These are phyloP conservation scores for Patiria miniata DNA, from an alignment of 35 echinoderm and acorn worm genomes.

Conservation along the genomic window DNA sequence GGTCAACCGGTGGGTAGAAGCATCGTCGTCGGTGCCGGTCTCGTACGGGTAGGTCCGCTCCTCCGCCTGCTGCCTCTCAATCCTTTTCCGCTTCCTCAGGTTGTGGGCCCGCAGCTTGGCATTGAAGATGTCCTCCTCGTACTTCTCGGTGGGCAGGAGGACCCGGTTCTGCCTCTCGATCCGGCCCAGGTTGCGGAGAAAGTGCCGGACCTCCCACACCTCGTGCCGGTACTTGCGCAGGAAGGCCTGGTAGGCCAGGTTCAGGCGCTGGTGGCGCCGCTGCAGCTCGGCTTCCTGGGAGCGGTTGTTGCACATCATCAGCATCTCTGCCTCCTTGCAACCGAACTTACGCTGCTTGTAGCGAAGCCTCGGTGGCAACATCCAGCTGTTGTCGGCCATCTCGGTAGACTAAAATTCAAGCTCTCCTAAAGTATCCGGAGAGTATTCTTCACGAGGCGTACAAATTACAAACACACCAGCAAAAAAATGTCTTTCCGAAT, in stretches of 20 bases:
- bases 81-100: background rate
- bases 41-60: background rate
- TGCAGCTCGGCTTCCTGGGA: constrained; percentile 5
- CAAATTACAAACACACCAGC: too few species aligned
- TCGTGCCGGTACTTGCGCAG: constrained; percentile 16
- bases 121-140: constrained; percentile 11
- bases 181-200: constrained; percentile 1
- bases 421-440: too few species aligned
- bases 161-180: constrained; percentile 4
- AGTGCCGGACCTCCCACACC: constrained; percentile 21
- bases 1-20: background rate
- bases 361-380: constrained; percentile 17
- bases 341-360: constrained; percentile 18
- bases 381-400: constrained; percentile 7
- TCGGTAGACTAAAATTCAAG: too few species aligned
- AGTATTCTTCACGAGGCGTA: too few species aligned
- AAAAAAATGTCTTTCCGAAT: too few species aligned
- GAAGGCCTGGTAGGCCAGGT: background rate
- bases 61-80: background rate
- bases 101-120: constrained; percentile 23
- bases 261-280: background rate
- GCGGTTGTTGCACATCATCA: constrained; percentile 18
- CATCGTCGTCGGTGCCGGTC: background rate
- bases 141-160: constrained; percentile 19
- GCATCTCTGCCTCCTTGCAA: constrained; percentile 8